These are phyloP conservation scores for Herminia tarsipennalis DNA, from an alignment of 2,888 invertebrate genomes.

Conservation along the genomic window DNA sequence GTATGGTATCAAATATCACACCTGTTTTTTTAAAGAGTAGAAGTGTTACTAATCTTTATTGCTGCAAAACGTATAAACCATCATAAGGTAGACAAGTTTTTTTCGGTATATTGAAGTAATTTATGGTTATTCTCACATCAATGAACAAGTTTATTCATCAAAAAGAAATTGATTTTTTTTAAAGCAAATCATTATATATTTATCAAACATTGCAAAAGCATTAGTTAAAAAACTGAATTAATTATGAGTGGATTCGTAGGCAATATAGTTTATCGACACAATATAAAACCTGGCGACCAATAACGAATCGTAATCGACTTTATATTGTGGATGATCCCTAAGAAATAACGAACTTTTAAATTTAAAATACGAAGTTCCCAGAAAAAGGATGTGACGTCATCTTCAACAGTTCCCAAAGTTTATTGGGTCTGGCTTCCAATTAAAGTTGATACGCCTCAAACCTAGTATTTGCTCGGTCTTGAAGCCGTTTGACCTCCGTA, in stretches of 20 bases:
- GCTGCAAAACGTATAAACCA: slow-evolving; percentile 28
- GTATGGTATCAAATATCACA: neutral
- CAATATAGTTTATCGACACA: no score
- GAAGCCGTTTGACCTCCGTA: slow-evolving; percentile 1
- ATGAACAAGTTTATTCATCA: slow-evolving; percentile 13
- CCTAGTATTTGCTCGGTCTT: slow-evolving; percentile 5
- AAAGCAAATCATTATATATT: no score
- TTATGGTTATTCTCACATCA: slow-evolving; percentile 23
- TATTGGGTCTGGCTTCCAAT: slow-evolving; percentile 5
- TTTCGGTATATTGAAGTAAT: slow-evolving; percentile 22
- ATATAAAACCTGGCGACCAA: no score
- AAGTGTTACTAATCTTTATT: slow-evolving; percentile 36
- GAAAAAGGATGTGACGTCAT: neutral
- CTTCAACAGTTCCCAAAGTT: slow-evolving; percentile 1
- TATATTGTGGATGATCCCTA: no score
- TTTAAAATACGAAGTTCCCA: no score
- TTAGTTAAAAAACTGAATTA: no score
- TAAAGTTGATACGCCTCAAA: slow-evolving; percentile 4
- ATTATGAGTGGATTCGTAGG: no score
- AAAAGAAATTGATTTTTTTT: slow-evolving; percentile 22
- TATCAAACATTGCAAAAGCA: no score
- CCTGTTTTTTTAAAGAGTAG: slow-evolving; percentile 8
- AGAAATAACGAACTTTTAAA: no score
- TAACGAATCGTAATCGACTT: no score
- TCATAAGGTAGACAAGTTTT: slow-evolving; percentile 24